Conservation (phyloP, 35 echinoderm and acorn worm genomes). For the Heliocidaris erythrogramma region DNA sequence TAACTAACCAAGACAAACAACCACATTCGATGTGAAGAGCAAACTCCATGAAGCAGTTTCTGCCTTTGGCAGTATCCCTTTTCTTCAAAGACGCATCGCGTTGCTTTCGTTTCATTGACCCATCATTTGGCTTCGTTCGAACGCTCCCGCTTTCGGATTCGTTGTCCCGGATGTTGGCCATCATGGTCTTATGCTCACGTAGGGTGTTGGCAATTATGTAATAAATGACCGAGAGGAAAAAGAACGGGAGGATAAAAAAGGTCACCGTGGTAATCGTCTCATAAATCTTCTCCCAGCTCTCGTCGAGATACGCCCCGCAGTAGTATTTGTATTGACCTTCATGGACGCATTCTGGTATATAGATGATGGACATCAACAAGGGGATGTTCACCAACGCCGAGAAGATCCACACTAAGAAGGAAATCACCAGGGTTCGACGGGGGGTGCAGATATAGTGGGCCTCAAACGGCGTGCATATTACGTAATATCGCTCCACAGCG, state of each 20-base stretch:
- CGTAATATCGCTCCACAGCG: conserved; percentile 87
- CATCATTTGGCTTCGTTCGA: conserved; percentile 20
- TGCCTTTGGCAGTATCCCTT: not conserved
- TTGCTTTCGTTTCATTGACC: not conserved
- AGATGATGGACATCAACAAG: conserved; percentile 38
- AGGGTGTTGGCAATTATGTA: conserved; percentile 70
- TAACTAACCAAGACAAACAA: not conserved
- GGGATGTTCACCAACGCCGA: conserved; percentile 69
- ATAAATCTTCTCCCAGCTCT: conserved; percentile 44
- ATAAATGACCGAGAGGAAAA: conserved; percentile 73
- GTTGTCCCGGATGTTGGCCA: conserved; percentile 66
- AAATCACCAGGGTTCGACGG: conserved; percentile 70
- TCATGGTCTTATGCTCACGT: conserved; percentile 71
- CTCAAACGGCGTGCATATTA: conserved; percentile 89
- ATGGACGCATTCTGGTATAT: conserved; percentile 37
- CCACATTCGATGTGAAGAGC: too few relatives aligned
- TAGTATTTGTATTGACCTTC: conserved; percentile 35
- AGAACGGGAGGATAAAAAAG: conserved; percentile 78
- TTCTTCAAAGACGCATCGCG: not conserved
- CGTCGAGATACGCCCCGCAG: conserved; percentile 37
- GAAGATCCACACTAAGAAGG: conserved; percentile 73
- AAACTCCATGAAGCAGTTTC: not conserved
- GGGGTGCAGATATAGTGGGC: conserved; percentile 86
- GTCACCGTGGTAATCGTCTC: conserved; percentile 58
- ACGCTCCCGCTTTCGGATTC: conserved; percentile 46